phyloP scores from a whole-genome alignment of 2,113 vertebrate genomes.

The Centropus unirufus region DNA sequence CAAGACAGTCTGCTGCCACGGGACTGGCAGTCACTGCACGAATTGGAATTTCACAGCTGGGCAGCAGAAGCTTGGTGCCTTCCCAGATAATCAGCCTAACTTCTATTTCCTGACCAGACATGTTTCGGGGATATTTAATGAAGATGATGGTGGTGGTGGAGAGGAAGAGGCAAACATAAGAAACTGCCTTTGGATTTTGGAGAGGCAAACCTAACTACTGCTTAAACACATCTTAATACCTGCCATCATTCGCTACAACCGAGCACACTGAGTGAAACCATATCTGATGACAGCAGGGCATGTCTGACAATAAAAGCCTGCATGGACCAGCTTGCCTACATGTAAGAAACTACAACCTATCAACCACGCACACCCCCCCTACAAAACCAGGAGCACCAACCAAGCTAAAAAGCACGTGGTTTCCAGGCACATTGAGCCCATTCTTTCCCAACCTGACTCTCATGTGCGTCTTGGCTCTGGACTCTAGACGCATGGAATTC shows the following conservation, averaged over 20 bases:
- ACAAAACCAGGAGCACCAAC: background rate
- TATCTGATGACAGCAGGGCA: background rate
- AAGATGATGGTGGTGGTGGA: background rate
- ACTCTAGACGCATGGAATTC: background rate
- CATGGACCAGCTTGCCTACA: background rate
- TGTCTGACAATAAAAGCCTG: background rate
- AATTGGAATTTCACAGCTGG: background rate
- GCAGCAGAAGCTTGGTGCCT: background rate
- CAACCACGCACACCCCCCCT: background rate
- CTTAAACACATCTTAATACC: background rate
- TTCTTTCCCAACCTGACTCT: background rate
- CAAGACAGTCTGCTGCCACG: background rate
- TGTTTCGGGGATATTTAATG: background rate
- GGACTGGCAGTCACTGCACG: background rate
- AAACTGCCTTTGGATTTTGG: background rate
- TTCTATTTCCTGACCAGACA: background rate
- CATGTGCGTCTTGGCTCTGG: background rate
- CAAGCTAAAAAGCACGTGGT: background rate
- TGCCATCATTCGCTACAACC: background rate
- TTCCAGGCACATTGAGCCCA: background rate
- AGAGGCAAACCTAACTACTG: background rate
- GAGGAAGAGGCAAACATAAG: background rate
- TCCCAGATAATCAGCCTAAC: background rate
- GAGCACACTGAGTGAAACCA: background rate
- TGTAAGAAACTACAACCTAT: accelerated